Evolutionary conservation across 2,113 vertebrate species (phyloP).

Genomic region (Ailuropoda melanoleuca): DNA sequence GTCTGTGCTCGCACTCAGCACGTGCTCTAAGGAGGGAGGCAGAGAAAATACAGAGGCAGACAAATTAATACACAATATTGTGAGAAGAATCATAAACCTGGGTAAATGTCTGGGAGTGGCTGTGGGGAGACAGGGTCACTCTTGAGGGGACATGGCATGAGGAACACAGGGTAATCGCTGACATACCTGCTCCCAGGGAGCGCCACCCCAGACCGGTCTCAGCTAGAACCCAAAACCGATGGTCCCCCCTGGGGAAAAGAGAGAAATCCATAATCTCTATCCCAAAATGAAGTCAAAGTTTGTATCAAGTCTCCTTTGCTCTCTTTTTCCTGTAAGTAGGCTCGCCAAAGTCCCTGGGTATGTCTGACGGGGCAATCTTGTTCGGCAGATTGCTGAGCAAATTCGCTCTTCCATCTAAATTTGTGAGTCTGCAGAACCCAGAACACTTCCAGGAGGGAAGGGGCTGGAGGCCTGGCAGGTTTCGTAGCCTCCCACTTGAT

Average conservation of each 20-base stretch:
- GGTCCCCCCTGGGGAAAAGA: neutral
- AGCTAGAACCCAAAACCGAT: neutral
- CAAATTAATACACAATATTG: neutral
- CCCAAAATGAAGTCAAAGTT: neutral
- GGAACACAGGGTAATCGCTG: neutral
- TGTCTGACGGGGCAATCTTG: neutral
- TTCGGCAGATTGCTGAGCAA: neutral
- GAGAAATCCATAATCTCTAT: neutral
- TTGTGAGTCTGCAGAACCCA: neutral
- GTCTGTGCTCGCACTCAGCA: neutral
- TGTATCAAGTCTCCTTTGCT: neutral
- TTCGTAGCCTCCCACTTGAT: neutral
- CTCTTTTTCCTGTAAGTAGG: neutral
- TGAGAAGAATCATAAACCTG: neutral
- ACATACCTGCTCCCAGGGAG: neutral
- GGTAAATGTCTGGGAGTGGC: neutral
- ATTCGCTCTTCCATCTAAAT: neutral
- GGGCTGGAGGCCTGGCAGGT: neutral
- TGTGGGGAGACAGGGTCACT: neutral
- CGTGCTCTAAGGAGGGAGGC: neutral
- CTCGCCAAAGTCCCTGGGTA: neutral
- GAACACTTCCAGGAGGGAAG: neutral
- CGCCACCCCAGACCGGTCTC: neutral
- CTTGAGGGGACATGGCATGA: neutral
- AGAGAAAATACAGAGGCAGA: neutral